Percentiles rank a stretch among this genome's conserved stretches.
Evolutionary conservation across 2,113 vertebrate genomes (phyloP).

Genomic region (Calonectris borealis): DNA sequence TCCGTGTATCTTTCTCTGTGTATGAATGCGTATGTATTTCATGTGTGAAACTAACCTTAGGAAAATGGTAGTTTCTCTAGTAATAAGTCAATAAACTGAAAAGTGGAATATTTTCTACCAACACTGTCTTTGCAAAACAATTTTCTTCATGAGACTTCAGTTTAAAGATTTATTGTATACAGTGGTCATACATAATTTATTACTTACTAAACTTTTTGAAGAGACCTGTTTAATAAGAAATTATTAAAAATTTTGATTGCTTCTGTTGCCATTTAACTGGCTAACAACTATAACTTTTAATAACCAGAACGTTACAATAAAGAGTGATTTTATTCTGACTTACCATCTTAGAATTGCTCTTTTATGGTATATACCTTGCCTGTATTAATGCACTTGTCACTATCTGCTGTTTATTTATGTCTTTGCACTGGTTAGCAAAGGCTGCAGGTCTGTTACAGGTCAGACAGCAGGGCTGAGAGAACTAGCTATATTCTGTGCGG

Average conservation of each 20-base stretch:
- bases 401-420: not conserved
- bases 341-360: not conserved
- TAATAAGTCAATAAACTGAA: not conserved
- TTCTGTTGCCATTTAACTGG: not conserved
- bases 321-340: not conserved
- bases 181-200: not conserved
- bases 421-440: not conserved
- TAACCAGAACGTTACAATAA: not conserved
- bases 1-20: not conserved
- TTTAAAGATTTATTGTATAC: not conserved
- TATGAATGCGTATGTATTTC: not conserved
- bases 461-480: not conserved
- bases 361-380: not conserved
- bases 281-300: not conserved
- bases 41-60: not conserved
- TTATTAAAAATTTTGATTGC: not conserved
- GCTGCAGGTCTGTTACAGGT: not conserved
- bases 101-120: not conserved
- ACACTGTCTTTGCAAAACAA: not conserved
- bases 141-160: not conserved
- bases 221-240: not conserved
- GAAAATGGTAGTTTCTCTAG: not conserved
- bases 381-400: not conserved
- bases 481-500: not conserved
- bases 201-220: not conserved